Evolutionary conservation across 2,797 vertebrate genomes (phyloP).

Genomic region (Pipistrellus pipistrellus): DNA sequence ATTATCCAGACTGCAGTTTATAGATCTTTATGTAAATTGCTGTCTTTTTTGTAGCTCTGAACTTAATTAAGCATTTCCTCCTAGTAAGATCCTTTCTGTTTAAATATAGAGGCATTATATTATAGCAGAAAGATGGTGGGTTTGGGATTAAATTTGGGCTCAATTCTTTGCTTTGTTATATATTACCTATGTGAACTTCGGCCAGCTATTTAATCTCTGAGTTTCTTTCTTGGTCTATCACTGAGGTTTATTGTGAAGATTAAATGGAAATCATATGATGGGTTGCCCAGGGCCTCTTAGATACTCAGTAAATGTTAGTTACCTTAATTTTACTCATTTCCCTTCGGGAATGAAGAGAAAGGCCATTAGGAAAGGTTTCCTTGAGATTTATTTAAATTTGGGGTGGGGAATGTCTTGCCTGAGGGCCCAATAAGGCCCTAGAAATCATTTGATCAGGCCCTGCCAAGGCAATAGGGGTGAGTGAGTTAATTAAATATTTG

Average conservation of each 20-base stretch:
- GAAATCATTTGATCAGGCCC: too few species aligned
- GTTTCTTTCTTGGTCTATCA: not conserved
- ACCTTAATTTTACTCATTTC: slow-evolving; percentile 44
- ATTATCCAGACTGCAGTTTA: slow-evolving; percentile 56
- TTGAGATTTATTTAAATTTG: slow-evolving; percentile 17
- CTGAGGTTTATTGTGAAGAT: slow-evolving; percentile 49
- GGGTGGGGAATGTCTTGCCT: too few species aligned
- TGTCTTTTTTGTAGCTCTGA: slow-evolving; percentile 48
- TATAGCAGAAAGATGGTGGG: not conserved
- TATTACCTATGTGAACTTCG: slow-evolving; percentile 14
- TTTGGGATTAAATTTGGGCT: slow-evolving; percentile 42
- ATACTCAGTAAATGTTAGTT: slow-evolving; percentile 46
- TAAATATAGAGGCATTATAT: slow-evolving; percentile 27
- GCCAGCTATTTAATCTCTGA: slow-evolving; percentile 40
- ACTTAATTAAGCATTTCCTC: slow-evolving; percentile 67
- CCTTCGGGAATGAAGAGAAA: slow-evolving; percentile 54
- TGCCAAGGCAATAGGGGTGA: too few species aligned
- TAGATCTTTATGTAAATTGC: slow-evolving; percentile 36
- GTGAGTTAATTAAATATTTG: too few species aligned
- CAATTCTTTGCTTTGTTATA: slow-evolving; percentile 20
- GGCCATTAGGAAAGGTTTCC: not conserved
- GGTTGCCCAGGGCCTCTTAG: slow-evolving; percentile 10
- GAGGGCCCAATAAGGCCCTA: too few species aligned
- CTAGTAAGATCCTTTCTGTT: slow-evolving; percentile 44
- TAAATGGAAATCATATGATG: slow-evolving; percentile 48